Base-by-base conservation (phyloP, 2,797 vertebrate species). In the Enteromius paludinosus region DNA sequence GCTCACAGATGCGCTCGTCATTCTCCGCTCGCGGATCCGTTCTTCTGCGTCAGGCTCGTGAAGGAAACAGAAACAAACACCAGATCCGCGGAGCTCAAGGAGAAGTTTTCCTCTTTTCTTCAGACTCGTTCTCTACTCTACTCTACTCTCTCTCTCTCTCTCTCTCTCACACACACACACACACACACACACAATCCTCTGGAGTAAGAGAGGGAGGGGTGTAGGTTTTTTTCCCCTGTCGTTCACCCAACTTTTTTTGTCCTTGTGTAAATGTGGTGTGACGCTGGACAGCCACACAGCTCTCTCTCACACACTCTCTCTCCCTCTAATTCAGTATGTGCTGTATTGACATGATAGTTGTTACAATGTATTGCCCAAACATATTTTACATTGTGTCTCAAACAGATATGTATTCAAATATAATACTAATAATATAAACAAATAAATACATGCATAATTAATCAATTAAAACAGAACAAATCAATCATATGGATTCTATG, bases 211-310 rank as follows among this genome's bases (percentile, higher is more conserved):
- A 90, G 90, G 92, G 91, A 90, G 90, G 80, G 91, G 91, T 90
- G 88, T 52, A 52, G 65, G 47, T 87, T 74, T 84, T 87, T 83
- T 56, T 25, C 0, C 30, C 80, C 88, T 87, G 38, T 87, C 15
- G 84, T 89, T 91, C 89, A 86, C 87, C 90, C 88, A 90, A 90
- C 88, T 74, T 90, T 93, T 91, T 91, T 88, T 90, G 85, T 92
- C 89, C 89, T 92, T 93, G 89, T 91, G 90, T 92, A 91, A 93
- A 91, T 89, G 87, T 88, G 88, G 88, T 91, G 90, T 93, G 91
- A 93, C 91, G 90, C 87, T 87, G 89, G 87, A 87, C 87, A 89
- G 87, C 92, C 92, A 91, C 89, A 91, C 90, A 90, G 90, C 86
- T 79, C 45, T 11, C 28, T 5, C n/a, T 3, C 65, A 7, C 9